Evolutionary conservation across 2,888 invertebrate genomes (phyloP), one percentile per base, ranked within the genome.

Genomic region (Pyrrhia umbra): DNA sequence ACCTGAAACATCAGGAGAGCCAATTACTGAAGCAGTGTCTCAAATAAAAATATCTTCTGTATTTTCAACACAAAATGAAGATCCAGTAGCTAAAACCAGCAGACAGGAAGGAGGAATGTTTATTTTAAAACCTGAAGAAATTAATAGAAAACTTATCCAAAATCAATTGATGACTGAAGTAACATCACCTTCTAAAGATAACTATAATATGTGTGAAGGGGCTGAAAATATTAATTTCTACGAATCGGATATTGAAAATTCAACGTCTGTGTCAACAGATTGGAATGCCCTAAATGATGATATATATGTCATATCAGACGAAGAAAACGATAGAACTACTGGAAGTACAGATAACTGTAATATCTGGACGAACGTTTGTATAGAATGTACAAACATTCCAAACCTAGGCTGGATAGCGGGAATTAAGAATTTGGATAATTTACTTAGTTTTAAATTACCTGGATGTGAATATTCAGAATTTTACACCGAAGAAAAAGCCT

Each of bases 81-180:
- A 50, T 2, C 45, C 63, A 30, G 58, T 64, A 13, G 40, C 50
- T n/a, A 62, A 67, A 42, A 46, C 55, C 46, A 69, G 64, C 52
- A 87, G 75, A 75, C 50, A 71, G 8, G 86, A 87, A 67, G 78
- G 70, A 45, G 80, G 87, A 1, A 92, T 94, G 92, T 86, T 89
- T 65, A 80, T 95, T 69, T 86, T 95, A 62, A 94, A 93, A 81
- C 94, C 94, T 0, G 94, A 94, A 81, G 92, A 95, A 87, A 94
- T 95, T 27, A 94, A 94, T 75, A 84, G 90, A 76, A 89, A 88
- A 72, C 58, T 84, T 46, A 59, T 81, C 13, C 39, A 68, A 43
- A 75, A 62, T 23, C 61, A 68, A 49, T 9, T 58, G 16, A 30
- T 15, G 6, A 13, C 45, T 3, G 62, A 66, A 49, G 27, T 20